A percentile compares a stretch with the other conserved stretches of the same genome.
These are phyloP conservation scores for Boleophthalmus pectinirostris DNA, from an alignment of 2,113 vertebrate genomes.

Conservation along the genomic window DNA sequence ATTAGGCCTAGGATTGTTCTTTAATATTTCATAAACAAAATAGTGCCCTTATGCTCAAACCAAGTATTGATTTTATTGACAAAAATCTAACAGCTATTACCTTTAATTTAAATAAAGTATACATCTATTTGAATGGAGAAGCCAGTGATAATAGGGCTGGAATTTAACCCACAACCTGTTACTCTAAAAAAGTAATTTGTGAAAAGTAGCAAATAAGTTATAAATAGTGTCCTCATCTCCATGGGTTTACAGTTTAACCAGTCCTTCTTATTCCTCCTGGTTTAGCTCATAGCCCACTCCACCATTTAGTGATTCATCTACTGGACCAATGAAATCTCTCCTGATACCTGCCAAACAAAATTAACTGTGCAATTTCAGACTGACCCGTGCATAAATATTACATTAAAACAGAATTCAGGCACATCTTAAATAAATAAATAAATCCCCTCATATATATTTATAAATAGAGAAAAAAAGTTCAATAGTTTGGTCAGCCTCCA, in stretches of 20 bases:
- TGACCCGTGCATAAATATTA: constrained; percentile 56
- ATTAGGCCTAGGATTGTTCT: too few species aligned
- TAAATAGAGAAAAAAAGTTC: constrained; percentile 61
- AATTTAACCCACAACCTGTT: too few species aligned
- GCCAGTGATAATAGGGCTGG: too few species aligned
- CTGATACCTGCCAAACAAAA: constrained; percentile 53
- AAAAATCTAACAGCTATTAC: too few species aligned
- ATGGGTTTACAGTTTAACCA: neutral
- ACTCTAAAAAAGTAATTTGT: too few species aligned
- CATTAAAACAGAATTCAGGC: constrained; percentile 65
- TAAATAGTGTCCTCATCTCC: too few species aligned
- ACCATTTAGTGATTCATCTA: constrained; percentile 23
- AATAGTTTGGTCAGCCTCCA: constrained; percentile 75
- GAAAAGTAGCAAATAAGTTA: too few species aligned
- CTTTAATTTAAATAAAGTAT: too few species aligned
- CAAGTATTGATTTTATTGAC: too few species aligned
- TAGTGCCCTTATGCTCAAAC: too few species aligned
- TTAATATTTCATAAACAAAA: too few species aligned
- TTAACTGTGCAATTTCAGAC: constrained; percentile 46
- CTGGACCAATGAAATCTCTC: constrained; percentile 19
- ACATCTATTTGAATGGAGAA: too few species aligned
- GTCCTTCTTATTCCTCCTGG: constrained; percentile 5
- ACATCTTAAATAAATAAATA: constrained; percentile 71
- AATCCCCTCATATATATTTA: constrained; percentile 69
- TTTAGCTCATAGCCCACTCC: constrained; percentile 28